Evolutionary conservation across 2,797 vertebrate species (phyloP).

Genomic region (Coregonus sp.): DNA sequence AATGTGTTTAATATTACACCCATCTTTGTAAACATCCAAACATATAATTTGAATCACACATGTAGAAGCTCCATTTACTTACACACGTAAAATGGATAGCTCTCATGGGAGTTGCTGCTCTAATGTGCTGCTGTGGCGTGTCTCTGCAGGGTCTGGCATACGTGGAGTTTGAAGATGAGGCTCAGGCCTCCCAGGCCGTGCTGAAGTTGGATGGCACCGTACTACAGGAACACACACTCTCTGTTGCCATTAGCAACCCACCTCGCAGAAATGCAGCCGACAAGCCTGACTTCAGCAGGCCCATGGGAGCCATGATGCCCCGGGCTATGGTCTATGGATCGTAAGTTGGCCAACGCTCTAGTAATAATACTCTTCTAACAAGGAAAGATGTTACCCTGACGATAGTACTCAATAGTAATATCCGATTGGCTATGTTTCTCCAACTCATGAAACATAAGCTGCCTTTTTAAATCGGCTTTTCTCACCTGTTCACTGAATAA

Average conservation of each 20-base stretch:
- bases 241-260: constrained; percentile 95
- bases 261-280: constrained; percentile 81
- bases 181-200: constrained; percentile 90
- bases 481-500: not conserved
- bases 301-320: constrained; percentile 53
- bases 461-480: not conserved
- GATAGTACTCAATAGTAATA: not conserved
- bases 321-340: constrained; percentile 68
- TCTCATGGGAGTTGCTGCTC: not conserved
- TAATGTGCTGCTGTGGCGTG: constrained; percentile 1
- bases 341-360: constrained; percentile 76
- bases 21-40: not conserved
- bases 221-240: constrained; percentile 82
- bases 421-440: not conserved
- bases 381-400: not conserved
- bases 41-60: not conserved
- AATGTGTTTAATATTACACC: not conserved
- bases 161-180: constrained; percentile 88
- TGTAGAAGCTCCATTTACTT: not conserved
- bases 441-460: not conserved
- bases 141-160: constrained; percentile 90
- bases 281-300: constrained; percentile 62
- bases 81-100: not conserved
- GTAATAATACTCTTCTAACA: not conserved
- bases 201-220: constrained; percentile 89